These are phyloP conservation scores for Orthonevra nobilis DNA, from an alignment of 2,888 invertebrate genomes.

Conservation along the genomic window DNA sequence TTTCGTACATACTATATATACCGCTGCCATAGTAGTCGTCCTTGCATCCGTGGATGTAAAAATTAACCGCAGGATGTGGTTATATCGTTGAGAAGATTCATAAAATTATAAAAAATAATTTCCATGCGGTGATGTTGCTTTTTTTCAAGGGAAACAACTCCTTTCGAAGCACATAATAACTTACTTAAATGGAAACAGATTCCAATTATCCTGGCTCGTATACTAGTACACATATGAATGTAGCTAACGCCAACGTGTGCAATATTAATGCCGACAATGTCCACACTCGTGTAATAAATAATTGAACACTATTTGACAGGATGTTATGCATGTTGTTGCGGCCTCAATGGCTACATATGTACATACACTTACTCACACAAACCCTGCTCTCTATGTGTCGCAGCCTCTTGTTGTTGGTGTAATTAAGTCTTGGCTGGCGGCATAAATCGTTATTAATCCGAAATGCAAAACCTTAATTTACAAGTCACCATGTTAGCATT, in stretches of 20 bases:
- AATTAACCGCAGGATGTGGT: slow-evolving; percentile 62
- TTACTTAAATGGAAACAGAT: slow-evolving; percentile 58
- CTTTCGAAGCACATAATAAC: slow-evolving; percentile 46
- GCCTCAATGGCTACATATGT: slow-evolving; percentile 23
- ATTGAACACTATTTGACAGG: slow-evolving; percentile 70
- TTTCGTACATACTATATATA: slow-evolving; percentile 11
- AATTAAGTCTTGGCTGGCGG: slow-evolving; percentile 63
- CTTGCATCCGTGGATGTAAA: slow-evolving; percentile 1
- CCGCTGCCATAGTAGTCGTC: not conserved
- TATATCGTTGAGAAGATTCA: slow-evolving; percentile 34
- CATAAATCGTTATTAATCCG: slow-evolving; percentile 70
- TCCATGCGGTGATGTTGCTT: not conserved
- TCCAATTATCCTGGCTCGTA: slow-evolving; percentile 55
- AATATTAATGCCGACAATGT: slow-evolving; percentile 64
- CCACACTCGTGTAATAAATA: slow-evolving; percentile 70
- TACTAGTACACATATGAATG: not conserved
- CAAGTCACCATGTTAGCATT: slow-evolving; percentile 71
- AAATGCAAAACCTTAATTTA: slow-evolving; percentile 71
- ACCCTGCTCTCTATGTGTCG: not conserved
- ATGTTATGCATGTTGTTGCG: slow-evolving; percentile 67
- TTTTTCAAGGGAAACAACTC: slow-evolving; percentile 8
- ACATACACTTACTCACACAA: not conserved
- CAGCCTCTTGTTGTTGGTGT: slow-evolving; percentile 56
- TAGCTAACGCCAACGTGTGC: slow-evolving; percentile 17
- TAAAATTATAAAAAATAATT: slow-evolving; percentile 49